phyloP scores from a whole-genome alignment of 2,888 invertebrate species.

The Acrocyrtus sp. region DNA sequence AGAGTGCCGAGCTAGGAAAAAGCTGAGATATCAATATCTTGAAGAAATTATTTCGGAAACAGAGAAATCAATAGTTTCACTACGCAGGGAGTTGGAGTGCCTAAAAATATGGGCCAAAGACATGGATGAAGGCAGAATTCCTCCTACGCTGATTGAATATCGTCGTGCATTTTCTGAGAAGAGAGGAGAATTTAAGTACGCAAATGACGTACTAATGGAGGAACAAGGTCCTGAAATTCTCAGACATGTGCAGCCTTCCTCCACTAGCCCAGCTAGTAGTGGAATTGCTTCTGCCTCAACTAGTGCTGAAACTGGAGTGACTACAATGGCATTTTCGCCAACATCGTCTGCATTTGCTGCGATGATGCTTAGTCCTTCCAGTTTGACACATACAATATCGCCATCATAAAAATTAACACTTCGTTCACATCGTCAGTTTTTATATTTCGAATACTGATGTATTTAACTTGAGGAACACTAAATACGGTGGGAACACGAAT shows the following conservation, averaged over 20 bases:
- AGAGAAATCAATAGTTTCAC: constrained; percentile 88
- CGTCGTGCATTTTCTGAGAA: constrained; percentile 43
- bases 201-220: constrained; percentile 42
- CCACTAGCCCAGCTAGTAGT: constrained; percentile 35
- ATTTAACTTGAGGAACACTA: too few species aligned
- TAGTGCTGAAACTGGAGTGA: constrained; percentile 28
- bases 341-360: constrained; percentile 43
- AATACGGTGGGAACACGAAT: too few species aligned
- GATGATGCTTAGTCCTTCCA: constrained; percentile 46
- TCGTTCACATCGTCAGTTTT: background rate
- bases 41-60: constrained; percentile 94
- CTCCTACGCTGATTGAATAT: constrained; percentile 74
- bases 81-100: constrained; percentile 90
- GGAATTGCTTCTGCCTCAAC: constrained; percentile 44
- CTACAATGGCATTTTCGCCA: constrained; percentile 51
- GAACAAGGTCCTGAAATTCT: constrained; percentile 28
- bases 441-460: too few species aligned
- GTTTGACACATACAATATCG: constrained; percentile 47
- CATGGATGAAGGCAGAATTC: constrained; percentile 81
- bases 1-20: constrained; percentile 96
- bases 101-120: constrained; percentile 81
- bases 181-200: too few species aligned
- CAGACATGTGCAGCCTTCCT: constrained; percentile 4
- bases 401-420: constrained; percentile 26
- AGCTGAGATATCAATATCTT: constrained; percentile 94